phyloP scores from a whole-genome alignment of 1,140 invertebrate genomes.

The Phenacoccus solenopsis region DNA sequence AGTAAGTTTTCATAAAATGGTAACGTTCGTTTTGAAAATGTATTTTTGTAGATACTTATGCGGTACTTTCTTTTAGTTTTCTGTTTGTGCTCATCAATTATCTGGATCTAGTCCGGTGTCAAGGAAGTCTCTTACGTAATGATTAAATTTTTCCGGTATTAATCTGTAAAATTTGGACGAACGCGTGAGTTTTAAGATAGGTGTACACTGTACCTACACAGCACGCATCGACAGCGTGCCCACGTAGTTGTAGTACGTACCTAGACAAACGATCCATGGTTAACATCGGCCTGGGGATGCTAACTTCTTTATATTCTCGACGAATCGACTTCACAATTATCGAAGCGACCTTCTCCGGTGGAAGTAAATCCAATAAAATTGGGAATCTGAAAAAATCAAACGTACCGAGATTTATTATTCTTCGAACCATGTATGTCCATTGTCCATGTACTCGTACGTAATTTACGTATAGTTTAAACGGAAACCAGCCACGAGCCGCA shows the following conservation, averaged over 20 bases:
- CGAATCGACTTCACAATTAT: constrained; percentile 51
- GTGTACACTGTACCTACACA: too few relatives aligned
- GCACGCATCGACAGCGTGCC: too few relatives aligned
- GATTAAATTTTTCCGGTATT: constrained; percentile 27
- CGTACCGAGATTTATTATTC: neutral
- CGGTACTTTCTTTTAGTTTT: neutral
- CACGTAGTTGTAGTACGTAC: too few relatives aligned
- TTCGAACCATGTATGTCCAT: too few relatives aligned
- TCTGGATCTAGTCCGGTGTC: constrained; percentile 29
- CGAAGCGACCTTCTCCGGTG: constrained; percentile 47
- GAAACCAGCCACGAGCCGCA: too few relatives aligned
- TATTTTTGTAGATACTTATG: neutral
- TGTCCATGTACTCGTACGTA: too few relatives aligned
- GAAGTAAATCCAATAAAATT: constrained; percentile 46
- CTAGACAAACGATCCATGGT: constrained; percentile 34
- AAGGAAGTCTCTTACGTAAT: constrained; percentile 28
- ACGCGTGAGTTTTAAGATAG: neutral
- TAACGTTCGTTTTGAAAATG: neutral
- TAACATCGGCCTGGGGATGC: constrained; percentile 38
- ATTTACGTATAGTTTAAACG: too few relatives aligned
- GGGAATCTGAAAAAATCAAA: constrained; percentile 47
- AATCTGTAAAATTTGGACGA: constrained; percentile 27
- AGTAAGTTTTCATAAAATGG: too few relatives aligned
- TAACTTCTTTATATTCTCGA: constrained; percentile 38
- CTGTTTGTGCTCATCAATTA: constrained; percentile 18